Base-by-base conservation (phyloP, 1,140 invertebrate genomes). In the Cephus cinctus region DNA sequence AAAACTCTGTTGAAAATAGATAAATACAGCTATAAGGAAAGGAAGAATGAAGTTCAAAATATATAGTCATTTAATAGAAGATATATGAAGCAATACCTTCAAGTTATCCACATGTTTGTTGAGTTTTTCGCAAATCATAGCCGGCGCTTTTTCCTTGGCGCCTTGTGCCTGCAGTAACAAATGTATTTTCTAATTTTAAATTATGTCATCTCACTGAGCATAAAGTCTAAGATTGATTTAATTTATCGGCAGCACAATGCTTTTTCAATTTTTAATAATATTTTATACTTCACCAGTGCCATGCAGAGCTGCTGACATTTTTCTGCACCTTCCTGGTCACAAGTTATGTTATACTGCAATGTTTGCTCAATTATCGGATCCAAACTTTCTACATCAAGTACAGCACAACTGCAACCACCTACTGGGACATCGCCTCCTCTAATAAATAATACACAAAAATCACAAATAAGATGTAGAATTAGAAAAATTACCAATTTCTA, bases 41-140 rank as follows among this genome's bases (percentile, higher is more conserved):
- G 22, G 32, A 27, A 45, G 18, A 23, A 2, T 49, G 21, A 25
- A 25, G n/a, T n/a, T 16, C 25, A 16, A 35, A 41, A 35, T 19
- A 12, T 20, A 4, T 19, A 5, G 18, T 9, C 31, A 19, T 18
- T 49, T 30, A n/a, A 25, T 27, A 9, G 30, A 31, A 25, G 43
- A 51, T 39, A 25, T 47, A 14, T n/a, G 49, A 40, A 14, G n/a
- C 43, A 31, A 54, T 4, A 65, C 56, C 8, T 50, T 27, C 1
- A 66, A 23, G 30, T 58, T 59, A 9, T 60, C 45, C 19, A 64
- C 49, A 16, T 56, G 50, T 0, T 0, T n/a, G 1, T 51, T 57
- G 4, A 65, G 15, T 15, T 58, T 61, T 2, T 63, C 52, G 16
- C 63, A 66, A 25, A 66, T 61, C 38, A 65, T 12, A 8, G 34